Evolutionary conservation across 2,797 vertebrate genomes (phyloP).

Genomic region (Apogon hyalosoma): DNA sequence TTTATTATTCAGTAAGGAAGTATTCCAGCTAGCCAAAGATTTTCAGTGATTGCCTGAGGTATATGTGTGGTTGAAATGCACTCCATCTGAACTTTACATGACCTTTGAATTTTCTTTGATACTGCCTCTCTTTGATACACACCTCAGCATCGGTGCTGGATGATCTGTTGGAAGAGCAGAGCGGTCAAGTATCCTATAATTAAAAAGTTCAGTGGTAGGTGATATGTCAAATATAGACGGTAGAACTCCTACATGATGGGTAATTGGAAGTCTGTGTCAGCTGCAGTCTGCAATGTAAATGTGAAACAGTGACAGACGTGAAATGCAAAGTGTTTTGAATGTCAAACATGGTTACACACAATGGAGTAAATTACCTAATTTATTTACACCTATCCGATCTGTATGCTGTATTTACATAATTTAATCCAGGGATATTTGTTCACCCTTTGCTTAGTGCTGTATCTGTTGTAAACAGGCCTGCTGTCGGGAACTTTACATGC

Average conservation of each 20-base stretch:
- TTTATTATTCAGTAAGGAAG: slow-evolving; percentile 14
- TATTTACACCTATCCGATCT: neutral
- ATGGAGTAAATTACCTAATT: neutral
- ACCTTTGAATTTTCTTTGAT: slow-evolving; percentile 15
- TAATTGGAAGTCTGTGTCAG: neutral
- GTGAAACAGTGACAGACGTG: slow-evolving; percentile 6
- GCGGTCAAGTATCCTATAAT: neutral
- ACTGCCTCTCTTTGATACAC: neutral
- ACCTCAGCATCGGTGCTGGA: neutral
- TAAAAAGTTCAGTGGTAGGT: slow-evolving; percentile 1
- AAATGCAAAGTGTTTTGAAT: slow-evolving; percentile 33
- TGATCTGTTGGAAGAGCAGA: slow-evolving; percentile 19
- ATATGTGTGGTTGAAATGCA: neutral
- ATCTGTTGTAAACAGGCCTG: slow-evolving; percentile 13
- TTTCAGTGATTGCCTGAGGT: neutral
- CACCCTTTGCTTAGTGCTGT: neutral
- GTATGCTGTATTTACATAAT: slow-evolving; percentile 29
- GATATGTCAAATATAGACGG: neutral
- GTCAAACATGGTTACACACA: neutral
- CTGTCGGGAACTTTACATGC: slow-evolving; percentile 54
- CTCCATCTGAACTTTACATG: slow-evolving; percentile 6
- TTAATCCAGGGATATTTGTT: neutral
- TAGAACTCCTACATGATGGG: neutral
- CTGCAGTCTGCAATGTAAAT: slow-evolving; percentile 4
- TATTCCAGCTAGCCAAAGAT: neutral